Evolutionary conservation across 2,888 invertebrate species (phyloP), one percentile per base, ranked within the genome.

Genomic region (Gymnocheta viridis): DNA sequence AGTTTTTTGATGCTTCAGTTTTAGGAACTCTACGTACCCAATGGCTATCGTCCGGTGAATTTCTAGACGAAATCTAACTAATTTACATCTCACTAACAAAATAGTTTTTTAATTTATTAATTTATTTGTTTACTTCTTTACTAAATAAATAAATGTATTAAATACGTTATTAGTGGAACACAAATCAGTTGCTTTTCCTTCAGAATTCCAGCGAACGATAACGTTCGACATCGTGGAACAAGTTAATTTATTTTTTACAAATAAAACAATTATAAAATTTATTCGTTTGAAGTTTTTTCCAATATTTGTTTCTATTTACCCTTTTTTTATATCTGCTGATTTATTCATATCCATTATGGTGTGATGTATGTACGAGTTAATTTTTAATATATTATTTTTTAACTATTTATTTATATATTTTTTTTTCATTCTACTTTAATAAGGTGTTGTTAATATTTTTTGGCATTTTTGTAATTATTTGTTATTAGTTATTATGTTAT

Each of bases 261-360:
- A 35, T 35, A 5, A 19, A 60, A 35, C 19, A 60, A 60, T 60
- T 60, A 12, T 58, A 19, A 35, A 35, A 35, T 60, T 12, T 38
- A 27, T 60, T 60, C 4, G 17, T 6, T 22, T 66, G 6, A 6
- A 2, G 0, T 64, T 17, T 32, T 47, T 49, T 66, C 3, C 19
- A 32, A 19, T 19, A 54, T n/a, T 24, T 27, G 9, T 17, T 32
- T 17, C 32, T 81, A 80, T 85, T 86, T 86, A 86, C 86, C 86
- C 85, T 70, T 86, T 86, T 77, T 85, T 85, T 56, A 82, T 76
- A 77, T 85, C 85, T 72, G 82, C 29, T 79, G 84, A 83, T 81
- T 81, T 81, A 69, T 82, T 79, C 76, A 69, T 70, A 60, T 82
- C 81, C 69, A 85, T 82, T 79, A 70, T 82, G 58, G 38, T 56